A percentile compares a stretch with the other conserved stretches of the same genome.
These are phyloP conservation scores for Pseudochirops corinnae DNA, from an alignment of 2,797 vertebrate species.

Conservation along the genomic window DNA sequence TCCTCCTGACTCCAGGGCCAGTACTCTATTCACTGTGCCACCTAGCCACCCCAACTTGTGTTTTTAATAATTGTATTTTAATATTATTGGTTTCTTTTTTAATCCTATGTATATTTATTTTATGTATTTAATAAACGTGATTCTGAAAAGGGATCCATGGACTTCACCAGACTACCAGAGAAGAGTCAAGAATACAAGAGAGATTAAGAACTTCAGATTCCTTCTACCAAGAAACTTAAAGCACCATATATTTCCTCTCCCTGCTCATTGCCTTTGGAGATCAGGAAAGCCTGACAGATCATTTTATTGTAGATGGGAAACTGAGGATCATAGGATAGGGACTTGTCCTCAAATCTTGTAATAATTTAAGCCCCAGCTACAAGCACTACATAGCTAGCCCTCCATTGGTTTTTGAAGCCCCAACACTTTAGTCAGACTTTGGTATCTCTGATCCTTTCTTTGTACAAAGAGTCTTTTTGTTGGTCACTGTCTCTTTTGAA, in stretches of 20 bases:
- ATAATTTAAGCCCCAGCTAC: conserved; percentile 43
- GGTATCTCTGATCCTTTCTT: conserved; percentile 20
- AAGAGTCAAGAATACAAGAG: background rate
- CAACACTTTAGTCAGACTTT: conserved; percentile 16
- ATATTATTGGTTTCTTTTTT: background rate
- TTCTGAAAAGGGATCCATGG: background rate
- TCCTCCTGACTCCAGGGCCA: too few species aligned
- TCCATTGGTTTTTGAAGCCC: conserved; percentile 62
- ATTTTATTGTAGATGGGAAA: background rate
- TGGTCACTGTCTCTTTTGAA: conserved; percentile 56
- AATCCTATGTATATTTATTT: background rate
- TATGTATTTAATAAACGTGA: background rate
- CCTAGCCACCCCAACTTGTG: background rate
- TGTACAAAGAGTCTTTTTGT: conserved; percentile 48
- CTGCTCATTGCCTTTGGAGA: conserved; percentile 21
- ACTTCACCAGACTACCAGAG: background rate
- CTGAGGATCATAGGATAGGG: background rate
- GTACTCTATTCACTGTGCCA: too few species aligned
- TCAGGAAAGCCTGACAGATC: conserved; percentile 34
- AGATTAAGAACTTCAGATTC: background rate
- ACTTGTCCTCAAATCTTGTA: conserved; percentile 58
- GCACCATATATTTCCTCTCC: conserved; percentile 22
- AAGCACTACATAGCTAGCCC: conserved; percentile 24
- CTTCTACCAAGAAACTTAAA: background rate
- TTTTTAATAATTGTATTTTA: background rate